A percentile compares a stretch with the other conserved stretches of the same genome.
Evolutionary conservation across 2,113 vertebrate species (phyloP).

Genomic region (rabbit (Oryctolagus cuniculus)): mOryCun1.1 NC_091439.1:72969501-72970000

Average conservation of each 20-base stretch:
- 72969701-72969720: background rate
- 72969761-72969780: constrained; percentile 1
- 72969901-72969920: constrained; percentile 48
- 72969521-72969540: background rate
- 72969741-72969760: background rate
- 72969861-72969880: constrained; percentile 1
- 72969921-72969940: background rate
- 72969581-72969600: background rate
- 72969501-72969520: background rate
- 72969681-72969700: background rate
- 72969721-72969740: background rate
- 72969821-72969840: background rate
- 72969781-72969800: background rate
- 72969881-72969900: constrained; percentile 23
- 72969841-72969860: constrained; percentile 1
- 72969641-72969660: background rate
- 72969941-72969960: constrained; percentile 34
- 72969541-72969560: background rate
- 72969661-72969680: background rate
- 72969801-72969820: background rate
- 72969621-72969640: fast-evolving
- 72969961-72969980: constrained; percentile 3
- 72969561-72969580: background rate
- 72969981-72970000: background rate
- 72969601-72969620: background rate